Conservation (phyloP, 2,113 vertebrate species). For the Boleophthalmus pectinirostris region DNA sequence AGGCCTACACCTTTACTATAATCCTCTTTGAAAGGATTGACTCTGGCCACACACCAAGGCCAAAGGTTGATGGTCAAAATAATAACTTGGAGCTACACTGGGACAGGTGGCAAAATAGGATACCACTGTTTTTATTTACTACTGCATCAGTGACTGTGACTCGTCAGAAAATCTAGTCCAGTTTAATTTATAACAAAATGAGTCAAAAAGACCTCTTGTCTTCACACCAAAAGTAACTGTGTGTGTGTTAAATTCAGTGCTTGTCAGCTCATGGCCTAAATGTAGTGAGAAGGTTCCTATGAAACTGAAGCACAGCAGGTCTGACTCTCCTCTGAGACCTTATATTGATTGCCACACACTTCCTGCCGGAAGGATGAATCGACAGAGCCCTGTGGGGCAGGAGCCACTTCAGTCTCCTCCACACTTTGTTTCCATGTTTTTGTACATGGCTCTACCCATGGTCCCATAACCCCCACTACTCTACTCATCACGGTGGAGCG, state of each 20-base stretch:
- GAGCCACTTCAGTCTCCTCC: slow-evolving; percentile 37
- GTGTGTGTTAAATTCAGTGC: background rate
- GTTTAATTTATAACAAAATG: background rate
- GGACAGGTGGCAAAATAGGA: slow-evolving; percentile 32
- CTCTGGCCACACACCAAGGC: slow-evolving; percentile 19
- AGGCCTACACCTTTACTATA: slow-evolving; percentile 48
- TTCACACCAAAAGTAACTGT: background rate
- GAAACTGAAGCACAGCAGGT: slow-evolving; percentile 44
- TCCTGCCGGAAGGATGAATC: slow-evolving; percentile 72
- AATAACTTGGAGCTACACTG: slow-evolving; percentile 31
- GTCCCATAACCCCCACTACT: background rate
- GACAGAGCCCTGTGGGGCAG: slow-evolving; percentile 43
- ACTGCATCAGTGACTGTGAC: background rate
- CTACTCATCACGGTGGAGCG: background rate
- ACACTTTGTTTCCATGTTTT: slow-evolving; percentile 18
- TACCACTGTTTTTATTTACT: background rate
- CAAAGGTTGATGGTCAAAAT: slow-evolving; percentile 39
- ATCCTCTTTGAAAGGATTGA: slow-evolving; percentile 65
- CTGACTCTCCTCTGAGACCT: slow-evolving; percentile 35
- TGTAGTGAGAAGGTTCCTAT: slow-evolving; percentile 8
- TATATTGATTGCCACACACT: slow-evolving; percentile 70
- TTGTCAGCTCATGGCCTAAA: background rate
- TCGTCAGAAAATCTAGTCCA: background rate
- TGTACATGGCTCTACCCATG: slow-evolving; percentile 9
- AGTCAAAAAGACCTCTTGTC: background rate